Conservation (phyloP, 2,797 vertebrate genomes). For the Lycodopsis pacificus region DNA sequence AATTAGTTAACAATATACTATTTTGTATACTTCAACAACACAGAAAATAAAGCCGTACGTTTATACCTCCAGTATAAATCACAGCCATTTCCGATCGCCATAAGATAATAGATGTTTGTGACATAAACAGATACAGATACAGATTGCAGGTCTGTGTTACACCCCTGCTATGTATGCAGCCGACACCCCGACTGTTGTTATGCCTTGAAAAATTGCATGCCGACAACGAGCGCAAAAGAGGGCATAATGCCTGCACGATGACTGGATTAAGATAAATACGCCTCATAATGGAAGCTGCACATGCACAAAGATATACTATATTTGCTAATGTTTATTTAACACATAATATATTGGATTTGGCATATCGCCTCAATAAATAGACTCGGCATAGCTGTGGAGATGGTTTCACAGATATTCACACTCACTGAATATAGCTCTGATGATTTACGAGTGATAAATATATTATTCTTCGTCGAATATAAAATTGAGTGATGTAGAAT, state of each 20-base stretch:
- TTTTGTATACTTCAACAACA: background rate
- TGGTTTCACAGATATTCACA: slow-evolving; percentile 48
- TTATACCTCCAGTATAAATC: background rate
- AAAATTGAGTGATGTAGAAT: slow-evolving; percentile 43
- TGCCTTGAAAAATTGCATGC: slow-evolving; percentile 5
- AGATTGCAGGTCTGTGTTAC: background rate
- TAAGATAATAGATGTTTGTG: background rate
- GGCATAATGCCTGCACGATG: background rate
- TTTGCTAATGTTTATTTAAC: slow-evolving; percentile 43
- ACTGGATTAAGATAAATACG: slow-evolving; percentile 37
- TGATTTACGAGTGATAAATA: slow-evolving; percentile 48
- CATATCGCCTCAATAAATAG: slow-evolving; percentile 20
- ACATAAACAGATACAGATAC: background rate
- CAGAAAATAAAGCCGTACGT: background rate
- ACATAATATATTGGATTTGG: slow-evolving; percentile 23
- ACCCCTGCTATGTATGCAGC: slow-evolving; percentile 1
- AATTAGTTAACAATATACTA: background rate
- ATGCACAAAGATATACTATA: slow-evolving; percentile 10
- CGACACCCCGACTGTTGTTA: background rate
- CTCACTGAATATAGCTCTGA: background rate
- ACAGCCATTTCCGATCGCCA: background rate
- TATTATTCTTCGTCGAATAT: slow-evolving; percentile 47
- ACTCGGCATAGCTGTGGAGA: slow-evolving; percentile 13
- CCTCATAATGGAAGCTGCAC: background rate
- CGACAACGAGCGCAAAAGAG: slow-evolving; percentile 1